Evolutionary conservation across 1,140 invertebrate genomes (phyloP).

Genomic region (Aphis craccivora): DNA sequence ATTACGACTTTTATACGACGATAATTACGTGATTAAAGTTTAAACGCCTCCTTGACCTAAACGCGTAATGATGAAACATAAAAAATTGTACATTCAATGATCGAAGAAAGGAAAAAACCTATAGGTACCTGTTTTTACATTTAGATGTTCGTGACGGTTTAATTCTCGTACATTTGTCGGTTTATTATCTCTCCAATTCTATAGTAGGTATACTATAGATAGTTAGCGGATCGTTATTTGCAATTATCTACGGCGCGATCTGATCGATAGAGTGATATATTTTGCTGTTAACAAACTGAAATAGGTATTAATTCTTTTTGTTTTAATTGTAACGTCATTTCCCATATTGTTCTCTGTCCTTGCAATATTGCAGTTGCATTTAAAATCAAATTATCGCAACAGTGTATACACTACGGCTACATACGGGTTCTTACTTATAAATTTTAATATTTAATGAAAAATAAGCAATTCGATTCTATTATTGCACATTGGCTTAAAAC

Average conservation of each 20-base stretch:
- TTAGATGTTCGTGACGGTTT: background rate
- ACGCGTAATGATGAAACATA: background rate
- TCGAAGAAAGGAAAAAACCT: background rate
- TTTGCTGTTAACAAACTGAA: background rate
- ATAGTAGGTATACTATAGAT: background rate
- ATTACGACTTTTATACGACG: no score
- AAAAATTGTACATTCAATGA: background rate
- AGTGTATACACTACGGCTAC: background rate
- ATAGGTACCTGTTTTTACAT: background rate
- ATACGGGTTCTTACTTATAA: background rate
- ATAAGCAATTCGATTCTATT: background rate
- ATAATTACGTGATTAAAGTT: background rate
- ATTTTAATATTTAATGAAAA: constrained; percentile 16
- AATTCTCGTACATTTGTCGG: background rate
- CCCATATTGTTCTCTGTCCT: background rate
- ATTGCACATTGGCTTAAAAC: background rate
- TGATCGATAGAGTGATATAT: background rate
- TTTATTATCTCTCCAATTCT: background rate
- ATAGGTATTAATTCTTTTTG: background rate
- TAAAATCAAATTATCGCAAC: background rate
- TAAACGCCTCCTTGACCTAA: background rate
- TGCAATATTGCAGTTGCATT: background rate
- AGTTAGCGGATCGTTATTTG: background rate
- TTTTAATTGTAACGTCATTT: background rate
- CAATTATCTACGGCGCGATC: background rate